phyloP scores from a whole-genome alignment of 2,113 vertebrate genomes.

The Lagopus muta region DNA sequence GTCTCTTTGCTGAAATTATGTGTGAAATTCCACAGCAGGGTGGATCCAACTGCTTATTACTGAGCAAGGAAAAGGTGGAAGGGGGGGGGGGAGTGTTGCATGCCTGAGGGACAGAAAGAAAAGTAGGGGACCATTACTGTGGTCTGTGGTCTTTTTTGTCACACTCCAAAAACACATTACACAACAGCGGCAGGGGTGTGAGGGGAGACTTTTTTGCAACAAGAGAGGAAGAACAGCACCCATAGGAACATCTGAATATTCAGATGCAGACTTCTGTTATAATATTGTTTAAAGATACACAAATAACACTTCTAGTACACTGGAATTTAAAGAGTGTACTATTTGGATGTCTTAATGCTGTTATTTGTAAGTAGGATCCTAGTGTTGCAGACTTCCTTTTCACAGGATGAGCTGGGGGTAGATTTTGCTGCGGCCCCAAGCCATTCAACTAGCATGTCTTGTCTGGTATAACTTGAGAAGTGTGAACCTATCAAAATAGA shows the following conservation, averaged over 20 bases:
- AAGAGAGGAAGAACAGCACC: background rate
- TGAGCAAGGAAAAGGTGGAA: conserved; percentile 26
- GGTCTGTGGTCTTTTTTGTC: background rate
- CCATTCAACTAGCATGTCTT: background rate
- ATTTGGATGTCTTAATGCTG: background rate
- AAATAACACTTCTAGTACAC: background rate
- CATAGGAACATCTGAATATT: background rate
- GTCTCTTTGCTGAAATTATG: background rate
- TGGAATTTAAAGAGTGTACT: background rate
- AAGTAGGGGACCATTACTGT: background rate
- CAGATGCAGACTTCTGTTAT: background rate
- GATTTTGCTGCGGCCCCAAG: background rate
- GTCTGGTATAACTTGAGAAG: background rate
- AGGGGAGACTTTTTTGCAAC: fast-evolving
- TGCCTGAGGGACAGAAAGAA: background rate
- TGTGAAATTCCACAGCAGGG: conserved; percentile 16
- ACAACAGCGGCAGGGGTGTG: background rate
- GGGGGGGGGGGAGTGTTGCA: fast-evolving
- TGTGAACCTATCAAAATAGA: background rate
- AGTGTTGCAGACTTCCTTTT: background rate
- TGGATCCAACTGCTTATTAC: background rate
- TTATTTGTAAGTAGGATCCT: background rate
- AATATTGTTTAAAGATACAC: background rate
- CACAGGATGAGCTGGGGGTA: background rate
- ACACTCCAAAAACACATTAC: background rate